Evolutionary conservation across 1,140 invertebrate genomes (phyloP).

Genomic region (Ostrea denselamellosa): DNA sequence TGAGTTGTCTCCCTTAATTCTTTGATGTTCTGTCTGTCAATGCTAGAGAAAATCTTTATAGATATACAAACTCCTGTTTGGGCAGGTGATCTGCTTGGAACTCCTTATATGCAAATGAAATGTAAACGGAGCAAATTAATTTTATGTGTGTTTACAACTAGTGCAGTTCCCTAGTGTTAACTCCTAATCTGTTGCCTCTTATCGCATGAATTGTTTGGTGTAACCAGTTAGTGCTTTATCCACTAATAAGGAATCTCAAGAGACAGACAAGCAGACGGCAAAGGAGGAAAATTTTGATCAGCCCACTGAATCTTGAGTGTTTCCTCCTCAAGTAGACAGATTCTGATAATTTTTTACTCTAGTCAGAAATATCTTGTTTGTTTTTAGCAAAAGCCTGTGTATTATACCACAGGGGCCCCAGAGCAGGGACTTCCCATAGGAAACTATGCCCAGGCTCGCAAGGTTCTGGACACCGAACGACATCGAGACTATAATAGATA

Average conservation of each 20-base stretch:
- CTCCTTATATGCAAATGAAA: not conserved
- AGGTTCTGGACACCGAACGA: conserved; percentile 40
- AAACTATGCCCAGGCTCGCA: conserved; percentile 39
- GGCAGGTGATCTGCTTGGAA: not conserved
- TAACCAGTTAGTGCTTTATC: too few relatives aligned
- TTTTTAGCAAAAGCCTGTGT: conserved; percentile 49
- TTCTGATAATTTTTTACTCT: not conserved
- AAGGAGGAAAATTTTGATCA: not conserved
- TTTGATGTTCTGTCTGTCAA: not conserved
- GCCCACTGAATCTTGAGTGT: not conserved
- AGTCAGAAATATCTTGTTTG: conserved; percentile 1
- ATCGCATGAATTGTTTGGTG: too few relatives aligned
- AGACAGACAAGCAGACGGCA: not conserved
- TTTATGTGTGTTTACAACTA: too few relatives aligned
- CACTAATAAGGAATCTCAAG: not conserved
- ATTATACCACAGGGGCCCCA: conserved; percentile 40
- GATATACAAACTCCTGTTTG: not conserved
- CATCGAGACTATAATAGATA: conserved; percentile 49
- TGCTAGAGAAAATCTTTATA: not conserved
- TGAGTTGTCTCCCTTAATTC: too few relatives aligned
- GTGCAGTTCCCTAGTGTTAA: too few relatives aligned
- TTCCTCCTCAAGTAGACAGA: not conserved
- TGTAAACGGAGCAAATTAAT: not conserved
- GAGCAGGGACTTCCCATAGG: conserved; percentile 45
- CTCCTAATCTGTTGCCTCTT: too few relatives aligned